phyloP scores from a whole-genome alignment of 2,888 invertebrate species.

The Folsomia candida region DNA sequence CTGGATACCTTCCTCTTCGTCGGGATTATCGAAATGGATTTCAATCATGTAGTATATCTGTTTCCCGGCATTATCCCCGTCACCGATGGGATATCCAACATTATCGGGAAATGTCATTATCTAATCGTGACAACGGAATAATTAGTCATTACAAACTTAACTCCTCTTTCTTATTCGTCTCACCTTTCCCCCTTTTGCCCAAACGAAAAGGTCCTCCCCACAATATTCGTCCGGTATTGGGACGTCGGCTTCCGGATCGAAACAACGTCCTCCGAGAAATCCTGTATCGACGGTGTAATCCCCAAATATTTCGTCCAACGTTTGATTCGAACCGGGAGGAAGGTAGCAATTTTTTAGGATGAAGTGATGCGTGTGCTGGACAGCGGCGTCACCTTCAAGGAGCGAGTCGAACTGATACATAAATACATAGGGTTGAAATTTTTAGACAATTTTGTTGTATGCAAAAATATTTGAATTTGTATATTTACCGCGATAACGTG shows the following conservation, averaged over 20 bases:
- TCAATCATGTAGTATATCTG: constrained; percentile 56
- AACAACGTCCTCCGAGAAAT: neutral
- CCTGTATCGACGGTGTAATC: neutral
- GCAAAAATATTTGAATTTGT: neutral
- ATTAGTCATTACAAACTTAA: neutral
- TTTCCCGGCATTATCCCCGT: neutral
- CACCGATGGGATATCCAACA: constrained; percentile 10
- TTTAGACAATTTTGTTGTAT: neutral
- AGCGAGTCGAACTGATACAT: constrained; percentile 12
- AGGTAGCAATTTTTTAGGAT: neutral
- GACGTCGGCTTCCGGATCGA: neutral
- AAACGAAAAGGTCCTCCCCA: constrained; percentile 12
- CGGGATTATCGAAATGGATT: constrained; percentile 80
- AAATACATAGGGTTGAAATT: neutral
- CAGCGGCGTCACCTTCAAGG: neutral
- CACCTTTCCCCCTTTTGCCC: constrained; percentile 26
- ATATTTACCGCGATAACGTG: constrained; percentile 23
- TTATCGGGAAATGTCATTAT: constrained; percentile 8
- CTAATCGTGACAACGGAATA: neutral
- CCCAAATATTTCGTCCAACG: neutral
- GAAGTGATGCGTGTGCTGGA: constrained; percentile 20
- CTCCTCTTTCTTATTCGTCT: neutral
- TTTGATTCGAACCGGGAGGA: neutral
- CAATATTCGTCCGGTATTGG: neutral
- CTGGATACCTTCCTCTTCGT: constrained; percentile 27